Conservation (phyloP, 2,888 invertebrate species). For the Eupithecia abbreviata region DNA sequence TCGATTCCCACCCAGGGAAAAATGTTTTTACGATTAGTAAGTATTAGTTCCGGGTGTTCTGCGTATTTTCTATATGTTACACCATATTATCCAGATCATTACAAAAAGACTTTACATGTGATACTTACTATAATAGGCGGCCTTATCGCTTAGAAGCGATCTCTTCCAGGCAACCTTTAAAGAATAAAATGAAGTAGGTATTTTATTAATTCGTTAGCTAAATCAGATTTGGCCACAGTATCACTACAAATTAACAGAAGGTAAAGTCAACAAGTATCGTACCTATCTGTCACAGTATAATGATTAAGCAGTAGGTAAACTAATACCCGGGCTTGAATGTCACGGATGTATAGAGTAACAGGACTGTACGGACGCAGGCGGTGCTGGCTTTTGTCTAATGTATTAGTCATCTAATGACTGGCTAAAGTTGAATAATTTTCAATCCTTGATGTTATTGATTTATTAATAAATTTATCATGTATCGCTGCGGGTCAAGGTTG, state of each 20-base stretch:
- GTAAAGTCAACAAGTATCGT: background rate
- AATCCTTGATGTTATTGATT: background rate
- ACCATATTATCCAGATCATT: no score
- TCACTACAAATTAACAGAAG: background rate
- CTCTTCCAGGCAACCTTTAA: no score
- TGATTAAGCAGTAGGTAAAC: conserved; percentile 35
- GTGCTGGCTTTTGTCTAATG: conserved; percentile 22
- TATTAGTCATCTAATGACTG: background rate
- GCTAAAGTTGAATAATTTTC: background rate
- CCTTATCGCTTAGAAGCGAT: no score
- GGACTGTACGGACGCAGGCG: conserved; percentile 52
- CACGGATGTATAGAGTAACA: conserved; percentile 56
- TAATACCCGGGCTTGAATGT: conserved; percentile 52
- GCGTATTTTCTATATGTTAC: no score
- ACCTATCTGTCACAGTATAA: conserved; percentile 32
- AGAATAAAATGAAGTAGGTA: no score
- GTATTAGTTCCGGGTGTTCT: no score
- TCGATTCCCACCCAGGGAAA: no score
- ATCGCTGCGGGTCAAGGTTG: no score
- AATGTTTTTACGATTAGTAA: no score
- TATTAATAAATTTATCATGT: no score
- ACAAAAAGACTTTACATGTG: no score
- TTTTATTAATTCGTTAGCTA: background rate
- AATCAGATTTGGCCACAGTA: background rate
- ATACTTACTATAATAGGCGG: no score